Evolutionary conservation across 1,140 invertebrate species (phyloP).

Genomic region (Cryptotermes secundus): DNA sequence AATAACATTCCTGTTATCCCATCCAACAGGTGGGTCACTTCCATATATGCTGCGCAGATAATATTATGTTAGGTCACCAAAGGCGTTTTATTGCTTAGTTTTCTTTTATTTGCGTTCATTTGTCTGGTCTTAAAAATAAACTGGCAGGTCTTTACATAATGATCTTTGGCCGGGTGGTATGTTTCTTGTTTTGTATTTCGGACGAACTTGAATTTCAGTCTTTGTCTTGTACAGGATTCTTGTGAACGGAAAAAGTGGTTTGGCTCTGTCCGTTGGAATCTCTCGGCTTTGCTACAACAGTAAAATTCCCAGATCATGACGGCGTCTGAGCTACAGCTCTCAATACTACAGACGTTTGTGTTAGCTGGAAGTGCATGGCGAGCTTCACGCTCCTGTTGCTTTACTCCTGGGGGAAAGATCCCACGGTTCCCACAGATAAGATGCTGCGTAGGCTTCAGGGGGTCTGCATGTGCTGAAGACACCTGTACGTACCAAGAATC

Average conservation of each 20-base stretch:
- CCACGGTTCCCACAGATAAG: too few relatives aligned
- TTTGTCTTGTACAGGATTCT: background rate
- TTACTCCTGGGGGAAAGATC: too few relatives aligned
- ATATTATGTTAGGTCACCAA: too few relatives aligned
- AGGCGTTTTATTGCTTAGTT: background rate
- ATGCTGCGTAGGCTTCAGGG: too few relatives aligned
- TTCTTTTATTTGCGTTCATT: background rate
- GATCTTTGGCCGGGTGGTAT: background rate
- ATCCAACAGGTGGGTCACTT: background rate
- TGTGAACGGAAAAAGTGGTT: background rate
- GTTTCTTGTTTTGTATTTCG: background rate
- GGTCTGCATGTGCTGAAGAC: too few relatives aligned
- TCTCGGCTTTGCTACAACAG: too few relatives aligned
- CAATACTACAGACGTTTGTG: too few relatives aligned
- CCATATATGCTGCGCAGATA: background rate
- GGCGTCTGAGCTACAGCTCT: too few relatives aligned
- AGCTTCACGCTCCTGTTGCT: too few relatives aligned
- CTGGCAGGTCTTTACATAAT: background rate
- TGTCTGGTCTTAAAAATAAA: constrained; percentile 19
- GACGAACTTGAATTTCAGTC: background rate
- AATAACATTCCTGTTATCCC: background rate
- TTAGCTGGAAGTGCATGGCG: too few relatives aligned
- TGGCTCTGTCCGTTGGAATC: background rate
- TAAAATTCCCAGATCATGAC: too few relatives aligned
- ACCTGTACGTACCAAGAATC: too few relatives aligned